Evolutionary conservation across 2,888 invertebrate genomes (phyloP).

Genomic region (Timema cristinae): DNA sequence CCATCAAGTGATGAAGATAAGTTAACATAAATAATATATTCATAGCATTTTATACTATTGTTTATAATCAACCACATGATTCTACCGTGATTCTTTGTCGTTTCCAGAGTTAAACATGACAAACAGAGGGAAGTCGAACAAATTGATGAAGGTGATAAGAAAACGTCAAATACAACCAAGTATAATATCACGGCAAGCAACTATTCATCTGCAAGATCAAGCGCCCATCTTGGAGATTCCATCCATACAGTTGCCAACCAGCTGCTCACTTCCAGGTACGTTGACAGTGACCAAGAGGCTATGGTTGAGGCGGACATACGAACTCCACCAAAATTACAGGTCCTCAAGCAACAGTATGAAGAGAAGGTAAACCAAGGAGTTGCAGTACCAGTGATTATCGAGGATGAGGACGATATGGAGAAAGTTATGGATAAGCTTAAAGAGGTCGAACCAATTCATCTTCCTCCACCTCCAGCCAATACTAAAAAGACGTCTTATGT

Average conservation of each 20-base stretch:
- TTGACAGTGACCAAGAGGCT: slow-evolving; percentile 36
- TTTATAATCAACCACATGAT: too few relatives aligned
- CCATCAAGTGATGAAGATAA: too few relatives aligned
- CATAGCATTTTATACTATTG: too few relatives aligned
- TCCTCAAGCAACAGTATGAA: slow-evolving; percentile 50
- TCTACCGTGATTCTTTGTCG: slow-evolving; percentile 15
- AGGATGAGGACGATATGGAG: slow-evolving; percentile 44
- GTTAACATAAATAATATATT: too few relatives aligned
- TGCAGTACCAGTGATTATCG: slow-evolving; percentile 61
- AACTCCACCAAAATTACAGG: slow-evolving; percentile 53
- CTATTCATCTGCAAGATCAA: slow-evolving; percentile 27
- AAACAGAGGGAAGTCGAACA: slow-evolving; percentile 32
- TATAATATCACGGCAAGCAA: slow-evolving; percentile 16
- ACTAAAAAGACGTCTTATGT: neutral
- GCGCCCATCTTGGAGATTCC: slow-evolving; percentile 50
- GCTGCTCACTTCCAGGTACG: slow-evolving; percentile 47
- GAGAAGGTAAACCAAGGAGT: slow-evolving; percentile 47
- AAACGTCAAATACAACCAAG: neutral
- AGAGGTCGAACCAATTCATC: neutral
- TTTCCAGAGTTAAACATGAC: slow-evolving; percentile 39
- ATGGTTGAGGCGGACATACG: slow-evolving; percentile 53
- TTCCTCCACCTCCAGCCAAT: neutral
- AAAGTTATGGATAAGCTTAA: slow-evolving; percentile 17
- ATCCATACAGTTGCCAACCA: slow-evolving; percentile 57
- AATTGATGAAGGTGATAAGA: slow-evolving; percentile 12